Percentiles rank a stretch among this genome's conserved stretches.
Evolutionary conservation across 2,113 vertebrate species (phyloP).

Genomic region (Empidonax alnorum): DNA sequence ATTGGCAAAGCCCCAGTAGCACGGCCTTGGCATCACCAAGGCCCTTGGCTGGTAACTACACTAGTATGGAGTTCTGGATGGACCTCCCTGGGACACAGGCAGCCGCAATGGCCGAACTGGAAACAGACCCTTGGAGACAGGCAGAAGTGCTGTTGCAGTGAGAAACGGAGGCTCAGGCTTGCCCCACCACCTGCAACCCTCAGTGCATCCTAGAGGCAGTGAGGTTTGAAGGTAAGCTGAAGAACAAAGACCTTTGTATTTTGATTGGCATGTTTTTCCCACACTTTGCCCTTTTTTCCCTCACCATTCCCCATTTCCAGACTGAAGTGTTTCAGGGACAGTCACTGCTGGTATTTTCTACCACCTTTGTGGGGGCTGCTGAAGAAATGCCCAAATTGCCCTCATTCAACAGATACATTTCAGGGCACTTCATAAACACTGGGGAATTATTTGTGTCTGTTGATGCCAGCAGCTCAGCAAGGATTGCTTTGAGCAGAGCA

Average conservation of each 20-base stretch:
- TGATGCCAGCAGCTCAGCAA: not conserved
- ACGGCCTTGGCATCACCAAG: accelerated
- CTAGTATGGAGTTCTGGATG: accelerated
- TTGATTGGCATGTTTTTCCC: not conserved
- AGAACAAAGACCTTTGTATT: not conserved
- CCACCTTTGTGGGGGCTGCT: not conserved
- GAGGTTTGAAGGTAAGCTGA: not conserved
- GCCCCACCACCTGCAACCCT: not conserved
- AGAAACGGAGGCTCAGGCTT: not conserved
- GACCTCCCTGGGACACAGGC: not conserved
- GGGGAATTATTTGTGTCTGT: not conserved
- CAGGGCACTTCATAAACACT: not conserved
- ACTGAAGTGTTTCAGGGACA: not conserved
- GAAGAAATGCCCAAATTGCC: not conserved
- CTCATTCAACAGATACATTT: not conserved
- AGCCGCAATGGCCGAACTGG: not conserved
- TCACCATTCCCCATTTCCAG: not conserved
- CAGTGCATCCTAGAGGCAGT: not conserved
- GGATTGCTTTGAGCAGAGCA: not conserved
- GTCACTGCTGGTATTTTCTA: not conserved
- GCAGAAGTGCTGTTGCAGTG: not conserved
- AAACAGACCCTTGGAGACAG: not conserved
- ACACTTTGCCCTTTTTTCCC: accelerated
- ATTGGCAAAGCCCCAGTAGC: not conserved
- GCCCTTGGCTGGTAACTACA: not conserved